These are phyloP conservation scores for Cerceris ruficornis DNA, from an alignment of 2,888 invertebrate species.

Conservation along the genomic window DNA sequence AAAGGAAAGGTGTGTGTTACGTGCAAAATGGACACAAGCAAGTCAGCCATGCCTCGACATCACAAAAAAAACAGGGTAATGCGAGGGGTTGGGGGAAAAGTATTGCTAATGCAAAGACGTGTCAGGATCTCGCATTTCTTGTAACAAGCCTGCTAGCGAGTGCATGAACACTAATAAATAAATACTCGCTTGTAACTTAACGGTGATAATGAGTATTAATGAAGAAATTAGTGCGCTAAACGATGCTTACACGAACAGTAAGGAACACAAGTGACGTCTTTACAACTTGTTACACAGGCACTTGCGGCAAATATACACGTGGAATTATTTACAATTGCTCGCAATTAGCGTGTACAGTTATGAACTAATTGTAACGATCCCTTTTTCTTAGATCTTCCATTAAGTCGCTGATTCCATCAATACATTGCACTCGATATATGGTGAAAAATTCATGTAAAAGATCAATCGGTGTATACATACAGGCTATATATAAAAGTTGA, in stretches of 20 bases:
- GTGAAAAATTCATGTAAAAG: constrained; percentile 5
- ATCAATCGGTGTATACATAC: constrained; percentile 16
- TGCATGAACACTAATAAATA: constrained; percentile 46
- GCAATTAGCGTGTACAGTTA: constrained; percentile 36
- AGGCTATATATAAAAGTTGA: too few species aligned
- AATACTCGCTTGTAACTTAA: constrained; percentile 22
- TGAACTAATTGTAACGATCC: constrained; percentile 25
- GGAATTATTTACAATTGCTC: constrained; percentile 50
- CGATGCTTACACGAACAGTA: constrained; percentile 39
- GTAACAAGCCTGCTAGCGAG: constrained; percentile 26
- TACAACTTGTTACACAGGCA: constrained; percentile 48
- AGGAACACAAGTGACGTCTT: constrained; percentile 24
- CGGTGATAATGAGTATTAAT: constrained; percentile 32
- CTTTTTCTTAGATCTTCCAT: constrained; percentile 5
- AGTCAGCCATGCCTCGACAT: constrained; percentile 62
- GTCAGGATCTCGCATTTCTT: constrained; percentile 18
- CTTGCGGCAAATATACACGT: constrained; percentile 49
- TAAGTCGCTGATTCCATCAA: constrained; percentile 10
- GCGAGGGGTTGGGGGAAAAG: constrained; percentile 7
- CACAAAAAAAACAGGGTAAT: constrained; percentile 21
- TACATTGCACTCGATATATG: constrained; percentile 21
- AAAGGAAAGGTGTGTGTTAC: constrained; percentile 47
- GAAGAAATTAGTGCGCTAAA: constrained; percentile 37
- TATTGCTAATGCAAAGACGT: constrained; percentile 7
- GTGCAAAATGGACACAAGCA: constrained; percentile 73